Evolutionary conservation across 2,113 vertebrate genomes (phyloP), one percentile per base, ranked within the genome.

Genomic region (Lanius collurio): DNA sequence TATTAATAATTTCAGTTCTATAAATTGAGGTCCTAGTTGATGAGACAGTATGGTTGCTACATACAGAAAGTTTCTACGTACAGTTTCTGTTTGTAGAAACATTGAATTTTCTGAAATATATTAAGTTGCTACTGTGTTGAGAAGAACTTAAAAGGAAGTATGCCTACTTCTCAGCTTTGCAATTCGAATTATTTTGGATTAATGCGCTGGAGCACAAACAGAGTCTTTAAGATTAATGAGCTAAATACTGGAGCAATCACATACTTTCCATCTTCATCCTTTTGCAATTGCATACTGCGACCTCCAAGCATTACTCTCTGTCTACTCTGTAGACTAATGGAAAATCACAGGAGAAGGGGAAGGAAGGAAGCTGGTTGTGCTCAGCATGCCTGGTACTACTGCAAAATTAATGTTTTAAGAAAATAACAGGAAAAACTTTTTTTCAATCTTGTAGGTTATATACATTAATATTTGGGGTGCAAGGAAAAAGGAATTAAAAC

Each of bases 181-280:
- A 83, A 27, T 86, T 94, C 80, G 59, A 82, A 52, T 33, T 85
- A 33, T 60, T 92, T 83, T 73, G 50, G 59, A 91, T 85, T 70
- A 74, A 90, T 63, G 63, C 44, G 52, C 50, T 64, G 55, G 67
- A 70, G 80, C 63, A 83, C 77, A 70, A 94, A 60, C 65, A 73
- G 33, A 68, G 49, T 69, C 57, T 83, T 94, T 88, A 87, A 95
- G 81, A 95, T 90, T 87, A 75, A 93, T 82, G 84, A 89, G 59
- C 67, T 93, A 83, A 85, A 74, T 90, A 69, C 22, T 95, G 87
- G 39, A 82, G 90, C 83, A 88, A 78, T 91, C 68, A 28, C 93
- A 81, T 76, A 56, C 35, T 94, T 97, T 90, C 79, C 67, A 44
- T 93, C 87, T 95, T 77, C 50, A 80, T 90, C 87, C 53, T 83